Percentiles rank a stretch among this genome's conserved stretches.
Conservation (phyloP, 2,797 vertebrate genomes). For the Cryptoblepharus egeriae region DNA sequence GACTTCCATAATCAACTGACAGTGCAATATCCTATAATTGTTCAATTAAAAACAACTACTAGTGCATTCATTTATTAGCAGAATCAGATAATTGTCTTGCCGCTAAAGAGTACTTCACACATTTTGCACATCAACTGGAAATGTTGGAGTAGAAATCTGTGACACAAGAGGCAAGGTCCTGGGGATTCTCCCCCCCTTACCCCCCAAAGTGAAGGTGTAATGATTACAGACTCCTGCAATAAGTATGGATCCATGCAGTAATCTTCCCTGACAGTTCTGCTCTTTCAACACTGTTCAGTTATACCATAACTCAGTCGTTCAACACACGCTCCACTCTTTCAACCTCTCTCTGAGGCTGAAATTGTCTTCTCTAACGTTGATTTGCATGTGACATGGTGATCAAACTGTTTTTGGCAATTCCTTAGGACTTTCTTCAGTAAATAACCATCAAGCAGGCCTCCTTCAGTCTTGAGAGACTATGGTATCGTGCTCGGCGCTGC, state of each 20-base stretch:
- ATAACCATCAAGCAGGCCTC: too few species aligned
- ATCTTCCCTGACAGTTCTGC: slow-evolving; percentile 75
- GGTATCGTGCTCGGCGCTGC: too few species aligned
- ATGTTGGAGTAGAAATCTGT: slow-evolving; percentile 82
- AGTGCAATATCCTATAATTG: slow-evolving; percentile 91
- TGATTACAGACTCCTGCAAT: slow-evolving; percentile 79
- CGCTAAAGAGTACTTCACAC: slow-evolving; percentile 89
- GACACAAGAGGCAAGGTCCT: slow-evolving; percentile 78
- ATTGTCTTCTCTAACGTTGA: too few species aligned
- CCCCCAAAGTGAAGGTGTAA: slow-evolving; percentile 74
- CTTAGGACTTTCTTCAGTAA: too few species aligned
- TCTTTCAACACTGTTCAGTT: too few species aligned
- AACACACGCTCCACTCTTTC: too few species aligned
- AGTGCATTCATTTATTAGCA: slow-evolving; percentile 90
- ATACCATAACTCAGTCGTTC: too few species aligned
- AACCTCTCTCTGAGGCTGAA: too few species aligned
- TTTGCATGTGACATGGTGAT: too few species aligned
- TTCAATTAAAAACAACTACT: slow-evolving; percentile 94
- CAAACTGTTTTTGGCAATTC: too few species aligned
- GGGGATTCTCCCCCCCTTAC: slow-evolving; percentile 75
- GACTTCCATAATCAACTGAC: slow-evolving; percentile 85
- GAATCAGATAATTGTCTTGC: slow-evolving; percentile 89
- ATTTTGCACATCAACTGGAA: slow-evolving; percentile 80
- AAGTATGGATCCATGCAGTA: slow-evolving; percentile 76
- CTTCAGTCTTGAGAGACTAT: too few species aligned